Evolutionary conservation across 2,113 vertebrate species (phyloP), one percentile per base, ranked within the genome.

Genomic region (Mixornis gularis): DNA sequence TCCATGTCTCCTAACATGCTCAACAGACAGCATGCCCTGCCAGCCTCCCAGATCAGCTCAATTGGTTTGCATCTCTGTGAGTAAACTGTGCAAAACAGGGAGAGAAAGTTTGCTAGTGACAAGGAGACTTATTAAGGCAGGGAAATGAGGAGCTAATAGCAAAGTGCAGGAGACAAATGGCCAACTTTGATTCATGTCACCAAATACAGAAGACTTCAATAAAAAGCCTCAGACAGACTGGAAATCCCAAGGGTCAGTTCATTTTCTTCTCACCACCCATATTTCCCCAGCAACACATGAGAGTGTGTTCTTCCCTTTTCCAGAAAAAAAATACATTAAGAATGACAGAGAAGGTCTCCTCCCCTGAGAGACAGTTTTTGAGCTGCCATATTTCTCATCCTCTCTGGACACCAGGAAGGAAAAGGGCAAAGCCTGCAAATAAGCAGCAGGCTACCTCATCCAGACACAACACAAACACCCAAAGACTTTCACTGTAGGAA

Each of bases 91-190:
- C 41, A 62, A 62, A 41, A 69, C 34, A 65, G 12, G 19, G 46
- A 62, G 48, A 81, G 26, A 58, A 26, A 12, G n/a, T 68, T 41
- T 85, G 48, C 41, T 87, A 66, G 25, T 55, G 86, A 22, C 63
- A 41, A 52, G 65, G 21, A 90, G 38, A 62, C 44, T 76, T 89
- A 64, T 2, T 29, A 52, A 74, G 2, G 19, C 40, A 55, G 38
- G 43, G 13, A 84, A 38, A 78, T 18, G 19, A 94, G 14, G 83
- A 96, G 56, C 84, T 93, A 93, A 89, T 7, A 84, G 56, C 24
- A 83, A 85, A 86, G 34, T 27, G 60, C 68, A 93, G 76, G 83
- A 87, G 85, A 95, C 76, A 91, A 93, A 96, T 38, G 18, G 52
- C 65, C 40, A 88, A 58, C 44, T 68, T 70, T 43, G 90, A 96